Conservation (phyloP, 1,140 invertebrate species). For the Trichoplusia ni region DNA sequence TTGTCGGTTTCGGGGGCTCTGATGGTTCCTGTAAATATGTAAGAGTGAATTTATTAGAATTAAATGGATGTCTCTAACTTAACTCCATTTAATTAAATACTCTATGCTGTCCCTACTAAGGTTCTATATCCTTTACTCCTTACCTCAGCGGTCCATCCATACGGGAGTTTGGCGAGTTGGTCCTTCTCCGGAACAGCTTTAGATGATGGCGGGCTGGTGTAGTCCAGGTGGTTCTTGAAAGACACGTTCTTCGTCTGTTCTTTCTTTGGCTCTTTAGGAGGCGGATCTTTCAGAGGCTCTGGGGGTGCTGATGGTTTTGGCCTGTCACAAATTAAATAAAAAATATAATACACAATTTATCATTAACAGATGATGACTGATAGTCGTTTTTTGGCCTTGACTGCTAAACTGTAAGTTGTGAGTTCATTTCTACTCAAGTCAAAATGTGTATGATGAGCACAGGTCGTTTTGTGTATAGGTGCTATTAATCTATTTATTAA, state of each 20-base stretch:
- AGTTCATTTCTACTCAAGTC: no score
- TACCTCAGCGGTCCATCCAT: conserved; percentile 78
- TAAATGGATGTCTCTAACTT: no score
- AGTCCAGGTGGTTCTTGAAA: conserved; percentile 79
- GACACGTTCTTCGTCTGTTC: conserved; percentile 79
- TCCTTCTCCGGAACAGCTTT: conserved; percentile 79
- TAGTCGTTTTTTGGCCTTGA: no score
- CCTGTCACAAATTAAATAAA: conserved; percentile 34
- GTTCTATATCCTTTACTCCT: no score
- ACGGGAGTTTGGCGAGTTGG: conserved; percentile 76
- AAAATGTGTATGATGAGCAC: no score
- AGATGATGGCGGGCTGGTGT: conserved; percentile 70
- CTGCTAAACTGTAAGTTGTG: no score
- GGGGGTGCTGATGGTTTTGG: conserved; percentile 61
- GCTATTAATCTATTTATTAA: no score
- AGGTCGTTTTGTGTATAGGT: no score
- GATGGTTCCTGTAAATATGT: conserved; percentile 51
- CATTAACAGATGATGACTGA: no score
- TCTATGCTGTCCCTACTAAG: no score
- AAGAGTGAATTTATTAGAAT: not conserved
- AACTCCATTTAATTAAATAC: no score
- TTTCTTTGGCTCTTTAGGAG: conserved; percentile 68
- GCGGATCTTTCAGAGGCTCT: conserved; percentile 62
- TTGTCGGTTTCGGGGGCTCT: conserved; percentile 55
- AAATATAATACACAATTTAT: no score